Base-by-base conservation (phyloP, 2,797 vertebrate species). In the Brotula barbata region DNA sequence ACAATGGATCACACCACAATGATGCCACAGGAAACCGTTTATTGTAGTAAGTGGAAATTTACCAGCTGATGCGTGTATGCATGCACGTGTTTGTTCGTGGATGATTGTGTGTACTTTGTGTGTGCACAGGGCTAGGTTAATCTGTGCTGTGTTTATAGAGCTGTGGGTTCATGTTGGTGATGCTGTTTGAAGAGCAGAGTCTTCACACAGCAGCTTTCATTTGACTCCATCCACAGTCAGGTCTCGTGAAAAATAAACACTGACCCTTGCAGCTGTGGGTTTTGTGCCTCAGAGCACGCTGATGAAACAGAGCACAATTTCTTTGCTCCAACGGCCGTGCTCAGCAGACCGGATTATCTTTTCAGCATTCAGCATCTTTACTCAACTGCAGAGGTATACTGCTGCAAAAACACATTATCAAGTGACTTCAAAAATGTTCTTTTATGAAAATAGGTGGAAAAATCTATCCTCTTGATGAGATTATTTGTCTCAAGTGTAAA, bases 221-320 rank as follows among this genome's bases (percentile, higher is more conserved):
- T 77, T 51, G 68, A 68, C 80, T 68, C 69, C 73, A 56, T 66
- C 57, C 4, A 39, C 15, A 20, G 74, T 70, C 71, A 21, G 50
- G 56, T 58, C 69, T 77, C 42, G 73, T 64, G 64, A 65, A 74
- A 78, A 87, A 85, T 71, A 78, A 84, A 84, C 85, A 84, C 17
- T 31, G n/a, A 47, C 25, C 42, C 48, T 3, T 39, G 62, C 58
- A 67, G 73, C 72, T 73, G 75, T 33, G 48, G 11, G 60, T 74
- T 86, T 56, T 63, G 79, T 71, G 49, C 37, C 22, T 52, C 17
- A 47, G 42, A 36, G 31, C 4, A 1, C 6, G 1, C 33, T 57
- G 69, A 10, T 41, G 65, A 47, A 66, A 53, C 45, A 0, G 43
- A 62, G 61, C 15, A 2, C 3, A 1, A n/a, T 58, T 36, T 46